Base-by-base conservation (phyloP, 1,140 invertebrate species). In the Ephestia elutella region DNA sequence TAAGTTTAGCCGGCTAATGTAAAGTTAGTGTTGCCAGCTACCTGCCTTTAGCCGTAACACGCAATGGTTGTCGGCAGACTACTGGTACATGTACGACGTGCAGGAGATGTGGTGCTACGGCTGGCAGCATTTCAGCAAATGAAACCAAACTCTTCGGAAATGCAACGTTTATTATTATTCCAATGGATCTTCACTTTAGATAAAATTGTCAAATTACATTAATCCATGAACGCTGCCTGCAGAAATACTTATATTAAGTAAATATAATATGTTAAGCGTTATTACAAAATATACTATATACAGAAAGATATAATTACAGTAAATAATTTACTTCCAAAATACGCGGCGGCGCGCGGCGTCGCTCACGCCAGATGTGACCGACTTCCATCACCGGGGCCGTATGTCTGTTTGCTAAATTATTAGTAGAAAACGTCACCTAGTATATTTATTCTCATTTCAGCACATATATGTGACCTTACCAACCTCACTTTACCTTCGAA, bases 151-250 rank as follows among this genome's bases (percentile, higher is more conserved):
- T 21, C 17, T 59, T 25, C 65, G 66, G 78, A 85, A 85, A 83
- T 82, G 78, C 82, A 79, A 70, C 70, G 73, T 78, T 82, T 82
- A 85, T 85, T 82, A 78, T 73, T 81, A 44, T 44, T 44, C 10
- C 38, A n/a, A 15, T 7, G 21, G 38, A 44, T 15, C 13, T 44
- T 1, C 73, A 75, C 65, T 68, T 71, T 70, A 62, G 73, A 70
- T 68, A 69, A 57, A 68, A 69, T 73, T 64, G 21, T 49, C 28
- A 18, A 60, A 49, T 48, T 49, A 32, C 38, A 13, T 32, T 17
- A 59, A 54, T 54, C 38, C 38, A 25, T 38, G 30, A 28, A 32
- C 30, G 15, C 38, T 44, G 38, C 38, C 38, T 15, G 38, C 38
- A 44, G 38, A 44, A 44, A 44, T 44, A 44, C 38, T 9, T 44